Evolutionary conservation across 2,113 vertebrate genomes (phyloP).

Genomic region (Phylloscopus trochiloides): DNA sequence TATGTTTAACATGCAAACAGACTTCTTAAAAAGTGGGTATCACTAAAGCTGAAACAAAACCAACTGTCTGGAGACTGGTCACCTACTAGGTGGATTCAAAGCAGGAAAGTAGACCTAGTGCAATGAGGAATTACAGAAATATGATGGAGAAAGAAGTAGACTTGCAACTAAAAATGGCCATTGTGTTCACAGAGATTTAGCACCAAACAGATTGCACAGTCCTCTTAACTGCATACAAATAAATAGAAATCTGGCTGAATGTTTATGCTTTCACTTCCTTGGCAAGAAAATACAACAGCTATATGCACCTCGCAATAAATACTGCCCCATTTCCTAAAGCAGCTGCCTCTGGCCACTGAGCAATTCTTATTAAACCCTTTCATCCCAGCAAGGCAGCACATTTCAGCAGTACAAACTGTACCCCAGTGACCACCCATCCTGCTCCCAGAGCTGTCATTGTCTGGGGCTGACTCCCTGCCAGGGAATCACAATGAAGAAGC

Average conservation of each 20-base stretch:
- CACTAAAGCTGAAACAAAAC: background rate
- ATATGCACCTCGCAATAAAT: background rate
- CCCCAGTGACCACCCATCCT: background rate
- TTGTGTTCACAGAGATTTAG: background rate
- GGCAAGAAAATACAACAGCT: background rate
- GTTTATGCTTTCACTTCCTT: background rate
- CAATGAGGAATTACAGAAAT: background rate
- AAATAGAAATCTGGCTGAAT: background rate
- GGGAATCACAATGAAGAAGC: background rate
- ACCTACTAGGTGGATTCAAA: background rate
- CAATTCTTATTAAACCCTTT: background rate
- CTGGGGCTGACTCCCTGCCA: background rate
- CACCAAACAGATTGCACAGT: background rate
- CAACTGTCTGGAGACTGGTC: background rate
- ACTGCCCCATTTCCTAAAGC: background rate
- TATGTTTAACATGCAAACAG: background rate
- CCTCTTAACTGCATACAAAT: background rate
- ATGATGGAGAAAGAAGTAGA: background rate
- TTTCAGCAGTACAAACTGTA: background rate
- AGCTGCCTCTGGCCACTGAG: background rate
- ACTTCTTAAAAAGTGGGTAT: background rate
- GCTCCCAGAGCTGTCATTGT: fast-evolving
- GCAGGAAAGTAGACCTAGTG: background rate
- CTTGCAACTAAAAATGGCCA: background rate
- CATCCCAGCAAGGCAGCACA: background rate